Base-by-base conservation (phyloP, 2,113 vertebrate genomes). In the Gavia stellata region DNA sequence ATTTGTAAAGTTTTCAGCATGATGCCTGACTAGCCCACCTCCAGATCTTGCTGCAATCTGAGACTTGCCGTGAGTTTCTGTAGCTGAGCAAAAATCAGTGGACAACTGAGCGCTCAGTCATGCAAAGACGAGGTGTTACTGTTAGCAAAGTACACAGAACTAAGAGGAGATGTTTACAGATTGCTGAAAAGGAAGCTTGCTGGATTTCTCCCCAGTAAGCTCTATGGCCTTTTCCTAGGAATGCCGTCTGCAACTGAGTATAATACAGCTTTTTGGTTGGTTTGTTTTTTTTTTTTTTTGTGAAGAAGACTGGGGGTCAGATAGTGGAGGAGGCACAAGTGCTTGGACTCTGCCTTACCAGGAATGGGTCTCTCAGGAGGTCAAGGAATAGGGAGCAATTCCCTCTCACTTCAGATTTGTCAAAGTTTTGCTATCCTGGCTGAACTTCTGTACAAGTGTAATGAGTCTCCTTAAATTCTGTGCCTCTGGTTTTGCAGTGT, bases 281-380 rank as follows among this genome's bases (percentile, higher is more conserved):
- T n/a, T n/a, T n/a, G n/a, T 86, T 93, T 88, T 84, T 95, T 96
- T 96, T 97, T 92, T 92, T 23, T 94, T 80, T 86, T 92, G 88
- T 96, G 95, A 98, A 96, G 85, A 36, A 2, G 3, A 42, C 23
- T 9, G 12, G 17, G 53, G 33, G 17, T 94, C 93, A 97, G 94
- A 91, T 91, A 96, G 92, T 80, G 80, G 74, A 96, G 86, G 83
- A 45, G 73, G 74, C 87, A 94, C 65, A 92, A 93, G 90, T 93
- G 90, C 94, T 92, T 96, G 96, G 90, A 81, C 92, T 96, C 56
- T 94, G 92, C 87, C 92, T 91, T 40, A 59, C 70, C 72, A 79
- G 90, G 45, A 92, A 59, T 70, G 40, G 90, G 94, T 86, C 34
- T 80, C 58, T 15, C 11, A 34, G 79, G 31, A 18, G 42, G 72